Conservation (phyloP, 2,113 vertebrate species). For the Todiramphus chloris region DNA sequence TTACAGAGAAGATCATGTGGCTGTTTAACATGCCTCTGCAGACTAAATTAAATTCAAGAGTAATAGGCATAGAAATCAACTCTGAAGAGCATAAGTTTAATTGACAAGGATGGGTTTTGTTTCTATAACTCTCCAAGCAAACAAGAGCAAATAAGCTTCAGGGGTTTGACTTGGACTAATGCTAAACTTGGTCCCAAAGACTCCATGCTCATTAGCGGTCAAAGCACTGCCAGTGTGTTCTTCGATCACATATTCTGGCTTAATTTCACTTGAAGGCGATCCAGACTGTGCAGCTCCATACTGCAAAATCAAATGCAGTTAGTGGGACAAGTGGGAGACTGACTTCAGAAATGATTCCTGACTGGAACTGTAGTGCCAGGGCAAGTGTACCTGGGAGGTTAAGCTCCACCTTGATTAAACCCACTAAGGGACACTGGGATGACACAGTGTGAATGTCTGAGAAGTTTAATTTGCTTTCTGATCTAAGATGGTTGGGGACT, state of each 20-base stretch:
- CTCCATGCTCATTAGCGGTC: not conserved
- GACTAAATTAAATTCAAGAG: constrained; percentile 39
- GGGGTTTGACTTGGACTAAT: not conserved
- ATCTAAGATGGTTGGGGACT: not conserved
- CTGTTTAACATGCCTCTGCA: constrained; percentile 17
- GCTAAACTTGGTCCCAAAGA: not conserved
- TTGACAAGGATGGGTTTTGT: not conserved
- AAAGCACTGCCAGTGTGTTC: not conserved
- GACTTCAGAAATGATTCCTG: not conserved
- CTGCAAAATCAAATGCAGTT: not conserved
- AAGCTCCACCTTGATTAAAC: not conserved
- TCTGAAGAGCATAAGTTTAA: not conserved
- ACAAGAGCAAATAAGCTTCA: not conserved
- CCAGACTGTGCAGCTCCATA: not conserved
- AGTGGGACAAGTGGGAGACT: not conserved
- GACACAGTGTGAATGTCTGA: not conserved
- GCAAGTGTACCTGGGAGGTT: accelerated
- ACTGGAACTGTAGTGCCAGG: not conserved
- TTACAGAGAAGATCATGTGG: not conserved
- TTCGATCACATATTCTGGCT: not conserved
- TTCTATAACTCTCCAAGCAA: not conserved
- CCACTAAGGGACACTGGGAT: not conserved
- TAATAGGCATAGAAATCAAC: constrained; percentile 28
- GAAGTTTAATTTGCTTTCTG: not conserved
- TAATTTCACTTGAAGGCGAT: not conserved